These are phyloP conservation scores for Grammomys dolichurus DNA, from an alignment of 2,113 vertebrate genomes.

Conservation along the genomic window DNA sequence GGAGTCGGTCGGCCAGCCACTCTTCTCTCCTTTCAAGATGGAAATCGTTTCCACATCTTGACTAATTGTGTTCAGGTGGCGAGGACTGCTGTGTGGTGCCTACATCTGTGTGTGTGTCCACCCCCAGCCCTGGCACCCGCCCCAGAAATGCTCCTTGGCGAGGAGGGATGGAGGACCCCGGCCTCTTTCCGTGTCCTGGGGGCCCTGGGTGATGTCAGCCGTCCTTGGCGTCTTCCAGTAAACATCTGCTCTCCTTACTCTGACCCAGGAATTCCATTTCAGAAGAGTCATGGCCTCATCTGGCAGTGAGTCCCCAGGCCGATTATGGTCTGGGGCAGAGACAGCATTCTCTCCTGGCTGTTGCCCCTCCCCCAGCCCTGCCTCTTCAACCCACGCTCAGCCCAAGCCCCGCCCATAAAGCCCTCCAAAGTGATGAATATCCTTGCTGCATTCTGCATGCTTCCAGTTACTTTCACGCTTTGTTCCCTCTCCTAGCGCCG, in stretches of 20 bases:
- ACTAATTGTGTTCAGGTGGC: constrained; percentile 65
- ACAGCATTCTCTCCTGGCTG: background rate
- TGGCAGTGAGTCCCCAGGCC: background rate
- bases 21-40: constrained; percentile 35
- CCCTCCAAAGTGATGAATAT: background rate
- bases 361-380: background rate
- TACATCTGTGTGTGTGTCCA: no score
- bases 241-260: constrained; percentile 89
- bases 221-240: constrained; percentile 77
- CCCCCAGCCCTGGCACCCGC: background rate
- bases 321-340: background rate
- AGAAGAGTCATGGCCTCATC: constrained; percentile 66
- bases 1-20: background rate
- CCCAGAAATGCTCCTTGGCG: constrained; percentile 10
- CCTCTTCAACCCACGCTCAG: background rate
- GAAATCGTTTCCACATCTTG: constrained; percentile 51
- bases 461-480: background rate
- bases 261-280: constrained; percentile 83
- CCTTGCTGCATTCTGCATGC: background rate
- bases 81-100: background rate
- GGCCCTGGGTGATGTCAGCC: constrained; percentile 77
- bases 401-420: background rate
- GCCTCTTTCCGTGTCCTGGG: background rate
- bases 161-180: constrained; percentile 8
- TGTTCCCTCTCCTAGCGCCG: background rate